Percentiles rank a stretch among this genome's conserved stretches.
Evolutionary conservation across 2,113 vertebrate species (phyloP).

Genomic region (Phalacrocorax aristotelis): DNA sequence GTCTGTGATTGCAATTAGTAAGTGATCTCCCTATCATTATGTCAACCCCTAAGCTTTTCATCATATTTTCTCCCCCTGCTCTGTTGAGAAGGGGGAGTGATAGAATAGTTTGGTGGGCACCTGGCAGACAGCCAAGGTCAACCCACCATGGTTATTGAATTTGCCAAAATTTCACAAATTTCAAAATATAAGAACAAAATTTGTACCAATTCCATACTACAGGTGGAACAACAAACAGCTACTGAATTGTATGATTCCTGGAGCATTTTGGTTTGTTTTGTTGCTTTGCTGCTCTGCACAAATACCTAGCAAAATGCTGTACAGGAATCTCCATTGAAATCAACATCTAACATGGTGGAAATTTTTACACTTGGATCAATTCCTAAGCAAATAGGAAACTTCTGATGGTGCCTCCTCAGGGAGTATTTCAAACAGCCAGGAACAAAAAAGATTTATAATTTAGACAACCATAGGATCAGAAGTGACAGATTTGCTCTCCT

Average conservation of each 20-base stretch:
- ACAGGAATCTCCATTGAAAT: neutral
- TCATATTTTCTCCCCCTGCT: neutral
- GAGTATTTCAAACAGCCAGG: neutral
- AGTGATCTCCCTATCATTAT: neutral
- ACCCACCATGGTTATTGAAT: neutral
- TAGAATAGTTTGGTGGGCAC: neutral
- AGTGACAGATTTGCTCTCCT: neutral
- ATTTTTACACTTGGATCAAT: neutral
- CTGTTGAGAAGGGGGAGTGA: neutral
- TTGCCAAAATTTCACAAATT: neutral
- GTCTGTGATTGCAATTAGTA: neutral
- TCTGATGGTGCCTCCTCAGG: neutral
- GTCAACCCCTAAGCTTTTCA: neutral
- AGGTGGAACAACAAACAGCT: neutral
- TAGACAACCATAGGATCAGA: neutral
- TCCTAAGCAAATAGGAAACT: constrained; percentile 50
- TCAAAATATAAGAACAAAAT: neutral
- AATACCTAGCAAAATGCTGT: neutral
- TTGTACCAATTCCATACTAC: neutral
- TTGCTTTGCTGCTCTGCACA: neutral
- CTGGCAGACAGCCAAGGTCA: neutral
- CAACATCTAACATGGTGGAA: neutral
- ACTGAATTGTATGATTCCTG: neutral
- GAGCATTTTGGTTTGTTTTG: neutral
- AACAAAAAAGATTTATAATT: neutral